Evolutionary conservation across 1,140 invertebrate genomes (phyloP).

Genomic region (Camponotus pennsylvanicus): DNA sequence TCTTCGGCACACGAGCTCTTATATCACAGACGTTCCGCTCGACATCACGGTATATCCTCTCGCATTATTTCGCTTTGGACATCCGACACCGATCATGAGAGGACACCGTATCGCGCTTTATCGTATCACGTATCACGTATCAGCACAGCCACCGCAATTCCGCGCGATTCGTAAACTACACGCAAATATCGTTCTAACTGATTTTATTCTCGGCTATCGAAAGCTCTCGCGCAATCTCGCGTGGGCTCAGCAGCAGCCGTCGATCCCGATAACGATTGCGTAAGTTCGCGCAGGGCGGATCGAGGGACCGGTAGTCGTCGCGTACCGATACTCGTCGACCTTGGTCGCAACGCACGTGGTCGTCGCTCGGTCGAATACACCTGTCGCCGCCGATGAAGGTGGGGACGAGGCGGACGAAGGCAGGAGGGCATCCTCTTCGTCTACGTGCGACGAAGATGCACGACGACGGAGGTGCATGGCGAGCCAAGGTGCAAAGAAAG

Average conservation of each 20-base stretch:
- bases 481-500: conserved; percentile 73
- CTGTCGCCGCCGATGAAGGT: conserved; percentile 48
- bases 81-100: neutral
- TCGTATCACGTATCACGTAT: neutral
- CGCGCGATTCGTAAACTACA: neutral
- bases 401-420: conserved; percentile 34
- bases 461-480: conserved; percentile 11
- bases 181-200: no score
- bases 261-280: conserved; percentile 64
- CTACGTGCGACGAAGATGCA: conserved; percentile 72
- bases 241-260: conserved; percentile 62
- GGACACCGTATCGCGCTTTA: neutral
- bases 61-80: neutral
- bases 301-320: conserved; percentile 60
- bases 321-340: conserved; percentile 73
- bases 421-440: conserved; percentile 52
- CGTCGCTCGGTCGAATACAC: conserved; percentile 66
- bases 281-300: conserved; percentile 56
- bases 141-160: neutral
- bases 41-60: neutral
- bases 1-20: no score
- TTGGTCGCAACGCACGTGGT: conserved; percentile 76
- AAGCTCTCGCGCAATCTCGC: neutral
- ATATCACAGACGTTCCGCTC: neutral
- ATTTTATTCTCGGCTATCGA: neutral